Evolutionary conservation across 2,888 invertebrate genomes (phyloP), one percentile per base, ranked within the genome.

Genomic region (Zele albiditarsus): DNA sequence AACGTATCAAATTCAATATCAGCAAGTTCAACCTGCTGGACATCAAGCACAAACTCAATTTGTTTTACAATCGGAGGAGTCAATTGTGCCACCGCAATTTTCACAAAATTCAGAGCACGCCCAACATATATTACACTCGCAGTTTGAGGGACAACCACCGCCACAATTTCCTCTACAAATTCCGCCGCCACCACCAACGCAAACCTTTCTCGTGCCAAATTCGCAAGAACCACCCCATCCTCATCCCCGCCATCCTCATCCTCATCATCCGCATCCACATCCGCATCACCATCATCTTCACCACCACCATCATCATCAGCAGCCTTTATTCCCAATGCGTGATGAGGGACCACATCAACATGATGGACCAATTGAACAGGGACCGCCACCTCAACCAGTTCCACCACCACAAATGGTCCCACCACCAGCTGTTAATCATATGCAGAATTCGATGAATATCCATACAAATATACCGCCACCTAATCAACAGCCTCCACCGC

Each of bases 361-460:
- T 23, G 80, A 80, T 90, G 6, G 77, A 49, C 78, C 83, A 27
- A 85, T 91, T 0, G 90, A 92, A 62, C 91, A 91, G 81, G 91
- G 91, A 60, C 91, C 91, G 0, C 91, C 91, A 0, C 87, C 88
- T 2, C 88, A 88, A 75, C 88, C 88, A n/a, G 88, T 88, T 38
- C 89, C 89, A 68, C 88, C 89, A 1, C 89, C 89, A 1, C 88
- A 88, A 79, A 89, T 89, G 84, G 88, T 89, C 27, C 89, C 89
- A 23, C 89, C 89, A 0, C 89, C 89, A 23, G 82, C 82, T 8
- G 82, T 82, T 12, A 83, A 83, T 74, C 87, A 87, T 73, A 84
- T 86, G 80, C 84, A 82, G 73, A 87, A 85, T 80, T 84, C 87
- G 69, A 86, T 88, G 84, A 88, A 86, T 74, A 84, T 88, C 74